phyloP scores from a whole-genome alignment of 2,888 invertebrate genomes.

The Rhagophthalmus giganteus region DNA sequence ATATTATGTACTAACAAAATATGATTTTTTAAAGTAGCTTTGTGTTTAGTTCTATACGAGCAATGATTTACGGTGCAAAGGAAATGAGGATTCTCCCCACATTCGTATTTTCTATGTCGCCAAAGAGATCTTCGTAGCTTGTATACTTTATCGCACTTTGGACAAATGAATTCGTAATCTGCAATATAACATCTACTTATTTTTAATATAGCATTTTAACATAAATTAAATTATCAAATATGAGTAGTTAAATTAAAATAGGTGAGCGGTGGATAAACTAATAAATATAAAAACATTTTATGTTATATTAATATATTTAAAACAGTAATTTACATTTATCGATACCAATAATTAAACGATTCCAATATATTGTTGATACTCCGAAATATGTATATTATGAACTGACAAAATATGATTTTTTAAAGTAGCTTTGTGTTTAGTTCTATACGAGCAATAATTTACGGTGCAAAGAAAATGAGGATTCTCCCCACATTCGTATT shows the following conservation, averaged over 20 bases:
- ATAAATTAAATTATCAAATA: no score
- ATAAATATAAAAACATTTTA: no score
- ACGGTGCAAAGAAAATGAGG: slow-evolving; percentile 3
- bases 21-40: slow-evolving; percentile 7
- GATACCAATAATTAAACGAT: no score
- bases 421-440: slow-evolving; percentile 5
- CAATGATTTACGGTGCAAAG: not conserved
- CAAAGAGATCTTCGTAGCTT: slow-evolving; percentile 4
- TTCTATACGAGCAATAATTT: not conserved
- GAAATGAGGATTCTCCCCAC: slow-evolving; percentile 11
- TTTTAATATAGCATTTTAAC: no score
- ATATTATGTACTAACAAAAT: not conserved
- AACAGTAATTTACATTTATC: no score
- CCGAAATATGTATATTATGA: no score
- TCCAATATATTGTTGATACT: no score
- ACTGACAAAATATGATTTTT: slow-evolving; percentile 2
- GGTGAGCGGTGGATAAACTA: no score
- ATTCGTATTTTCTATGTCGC: slow-evolving; percentile 6
- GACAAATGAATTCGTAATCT: no score
- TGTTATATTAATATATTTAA: no score
- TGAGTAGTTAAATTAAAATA: no score
- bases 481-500: slow-evolving; percentile 10
- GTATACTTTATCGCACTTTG: slow-evolving; percentile 5
- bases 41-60: slow-evolving; percentile 1
- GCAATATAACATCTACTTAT: no score